phyloP scores from a whole-genome alignment of 2,797 vertebrate genomes.

The Chaunax sp. region DNA sequence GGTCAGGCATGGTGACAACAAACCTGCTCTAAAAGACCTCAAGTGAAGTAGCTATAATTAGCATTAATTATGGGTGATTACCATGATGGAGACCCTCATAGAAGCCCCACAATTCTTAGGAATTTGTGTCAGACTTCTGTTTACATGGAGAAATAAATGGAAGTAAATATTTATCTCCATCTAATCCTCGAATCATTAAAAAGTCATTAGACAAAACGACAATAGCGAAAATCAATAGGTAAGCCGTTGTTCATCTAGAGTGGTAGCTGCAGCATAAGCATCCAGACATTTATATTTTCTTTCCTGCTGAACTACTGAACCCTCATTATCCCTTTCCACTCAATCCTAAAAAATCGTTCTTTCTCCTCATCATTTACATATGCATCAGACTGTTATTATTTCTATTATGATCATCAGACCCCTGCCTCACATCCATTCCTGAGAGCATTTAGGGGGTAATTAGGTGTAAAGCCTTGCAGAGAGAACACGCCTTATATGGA shows the following conservation, averaged over 20 bases:
- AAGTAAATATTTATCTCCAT: constrained; percentile 69
- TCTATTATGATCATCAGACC: constrained; percentile 73
- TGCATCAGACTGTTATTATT: constrained; percentile 78
- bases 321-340: constrained; percentile 69
- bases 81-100: constrained; percentile 30
- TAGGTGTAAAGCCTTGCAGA: constrained; percentile 68
- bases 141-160: constrained; percentile 34
- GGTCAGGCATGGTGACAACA: no score
- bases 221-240: constrained; percentile 65
- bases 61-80: constrained; percentile 42
- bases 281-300: constrained; percentile 56
- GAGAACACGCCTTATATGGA: constrained; percentile 61
- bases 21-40: constrained; percentile 18
- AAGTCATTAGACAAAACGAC: constrained; percentile 56
- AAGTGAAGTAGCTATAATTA: constrained; percentile 40
- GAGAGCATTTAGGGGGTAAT: constrained; percentile 76
- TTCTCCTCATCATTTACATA: constrained; percentile 77
- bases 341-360: constrained; percentile 64
- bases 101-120: constrained; percentile 7
- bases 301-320: constrained; percentile 81
- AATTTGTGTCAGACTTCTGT: constrained; percentile 34
- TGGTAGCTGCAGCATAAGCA: constrained; percentile 39
- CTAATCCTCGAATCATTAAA: constrained; percentile 66
- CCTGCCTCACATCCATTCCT: constrained; percentile 62
- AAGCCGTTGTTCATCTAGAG: constrained; percentile 47